phyloP scores from a whole-genome alignment of 2,888 invertebrate genomes.

The Chelonus formosanus region DNA sequence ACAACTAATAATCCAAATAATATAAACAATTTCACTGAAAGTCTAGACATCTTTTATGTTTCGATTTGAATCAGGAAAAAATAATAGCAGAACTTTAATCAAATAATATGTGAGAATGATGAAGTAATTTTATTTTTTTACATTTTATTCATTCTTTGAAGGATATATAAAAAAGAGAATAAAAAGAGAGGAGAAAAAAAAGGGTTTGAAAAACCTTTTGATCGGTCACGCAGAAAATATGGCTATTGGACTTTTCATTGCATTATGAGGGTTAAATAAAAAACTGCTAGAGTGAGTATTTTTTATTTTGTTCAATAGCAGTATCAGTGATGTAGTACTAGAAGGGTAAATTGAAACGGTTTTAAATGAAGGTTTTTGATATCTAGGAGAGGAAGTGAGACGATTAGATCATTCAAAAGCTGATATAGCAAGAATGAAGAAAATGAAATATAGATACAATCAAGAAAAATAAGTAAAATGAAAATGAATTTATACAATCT shows the following conservation, averaged over 20 bases:
- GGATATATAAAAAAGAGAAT: conserved; percentile 14
- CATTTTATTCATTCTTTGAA: not conserved
- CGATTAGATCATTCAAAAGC: conserved; percentile 3
- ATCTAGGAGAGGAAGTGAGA: conserved; percentile 6
- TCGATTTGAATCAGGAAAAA: too few species aligned
- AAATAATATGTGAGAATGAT: too few species aligned
- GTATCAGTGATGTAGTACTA: conserved; percentile 25
- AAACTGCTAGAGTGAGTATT: conserved; percentile 27
- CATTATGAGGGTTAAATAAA: conserved; percentile 48
- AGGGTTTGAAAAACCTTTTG: conserved; percentile 44
- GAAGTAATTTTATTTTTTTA: too few species aligned
- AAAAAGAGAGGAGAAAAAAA: conserved; percentile 19
- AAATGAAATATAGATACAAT: too few species aligned
- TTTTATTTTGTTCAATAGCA: conserved; percentile 1
- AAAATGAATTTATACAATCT: too few species aligned
- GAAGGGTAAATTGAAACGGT: conserved; percentile 45
- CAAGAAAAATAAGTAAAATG: too few species aligned
- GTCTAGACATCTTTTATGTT: too few species aligned
- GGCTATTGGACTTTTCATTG: conserved; percentile 50
- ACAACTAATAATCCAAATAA: too few species aligned
- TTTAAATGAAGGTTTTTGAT: conserved; percentile 21
- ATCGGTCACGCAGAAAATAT: conserved; percentile 49
- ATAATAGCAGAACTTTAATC: too few species aligned
- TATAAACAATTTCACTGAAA: too few species aligned
- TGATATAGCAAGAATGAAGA: too few species aligned